Evolutionary conservation across 2,797 vertebrate species (phyloP).

Genomic region (Rhinoraja longicauda): DNA sequence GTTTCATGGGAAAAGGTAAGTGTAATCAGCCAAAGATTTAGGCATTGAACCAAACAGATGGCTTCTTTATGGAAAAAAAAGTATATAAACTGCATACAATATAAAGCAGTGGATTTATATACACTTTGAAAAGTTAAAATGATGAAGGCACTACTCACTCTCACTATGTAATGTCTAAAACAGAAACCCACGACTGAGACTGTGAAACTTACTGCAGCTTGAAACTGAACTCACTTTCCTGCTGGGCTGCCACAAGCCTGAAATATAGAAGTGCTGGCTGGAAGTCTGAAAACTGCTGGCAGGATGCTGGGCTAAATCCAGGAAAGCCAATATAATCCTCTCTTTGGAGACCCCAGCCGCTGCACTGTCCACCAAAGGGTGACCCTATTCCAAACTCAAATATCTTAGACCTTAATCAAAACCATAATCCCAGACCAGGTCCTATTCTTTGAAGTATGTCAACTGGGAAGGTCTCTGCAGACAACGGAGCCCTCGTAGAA

Average conservation of each 20-base stretch:
- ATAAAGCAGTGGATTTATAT: background rate
- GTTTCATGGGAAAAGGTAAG: background rate
- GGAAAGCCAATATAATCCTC: background rate
- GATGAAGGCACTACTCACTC: background rate
- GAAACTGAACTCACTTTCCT: slow-evolving; percentile 13
- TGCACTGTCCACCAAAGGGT: background rate
- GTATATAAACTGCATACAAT: background rate
- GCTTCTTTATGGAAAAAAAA: background rate
- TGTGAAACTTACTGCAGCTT: background rate
- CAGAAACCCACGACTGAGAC: background rate
- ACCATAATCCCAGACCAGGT: background rate
- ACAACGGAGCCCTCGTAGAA: background rate
- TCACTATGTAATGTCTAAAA: background rate
- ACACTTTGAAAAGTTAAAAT: background rate
- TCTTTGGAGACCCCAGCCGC: background rate
- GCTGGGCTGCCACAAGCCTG: background rate
- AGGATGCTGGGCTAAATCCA: background rate
- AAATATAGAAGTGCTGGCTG: background rate
- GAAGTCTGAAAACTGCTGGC: background rate
- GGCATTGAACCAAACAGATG: background rate
- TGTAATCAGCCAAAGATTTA: background rate
- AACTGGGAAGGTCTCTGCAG: background rate
- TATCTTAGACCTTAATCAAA: background rate
- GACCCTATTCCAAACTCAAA: background rate
- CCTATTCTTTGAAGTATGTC: background rate